phyloP scores from a whole-genome alignment of 1,140 invertebrate genomes.

The Latrodectus geometricus region DNA sequence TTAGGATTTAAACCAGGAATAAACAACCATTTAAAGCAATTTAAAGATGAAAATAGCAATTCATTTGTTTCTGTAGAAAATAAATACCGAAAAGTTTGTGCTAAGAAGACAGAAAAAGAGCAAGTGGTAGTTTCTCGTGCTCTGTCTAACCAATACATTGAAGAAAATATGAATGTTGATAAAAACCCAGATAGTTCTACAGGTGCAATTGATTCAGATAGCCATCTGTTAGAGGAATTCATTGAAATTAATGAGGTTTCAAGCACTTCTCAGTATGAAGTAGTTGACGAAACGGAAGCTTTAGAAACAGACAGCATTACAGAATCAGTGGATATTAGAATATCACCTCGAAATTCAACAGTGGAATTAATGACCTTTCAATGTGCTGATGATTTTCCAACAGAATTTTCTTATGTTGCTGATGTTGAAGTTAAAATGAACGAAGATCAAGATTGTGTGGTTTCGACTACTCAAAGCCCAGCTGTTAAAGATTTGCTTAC shows the following conservation, averaged over 20 bases:
- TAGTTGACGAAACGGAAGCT: constrained; percentile 41
- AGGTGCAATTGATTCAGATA: constrained; percentile 14
- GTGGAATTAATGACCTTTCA: constrained; percentile 42
- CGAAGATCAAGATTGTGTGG: not conserved
- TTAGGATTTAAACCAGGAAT: constrained; percentile 30
- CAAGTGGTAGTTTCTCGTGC: too few relatives aligned
- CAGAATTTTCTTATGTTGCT: constrained; percentile 33
- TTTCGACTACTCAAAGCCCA: constrained; percentile 6
- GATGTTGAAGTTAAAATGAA: constrained; percentile 46
- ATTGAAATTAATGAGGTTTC: constrained; percentile 9
- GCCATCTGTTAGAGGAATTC: constrained; percentile 8
- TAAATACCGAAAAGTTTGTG: not conserved
- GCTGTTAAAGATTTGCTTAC: constrained; percentile 6
- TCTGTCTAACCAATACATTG: not conserved
- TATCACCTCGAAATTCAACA: constrained; percentile 49
- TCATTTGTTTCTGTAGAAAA: constrained; percentile 29
- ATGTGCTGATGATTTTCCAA: constrained; percentile 13
- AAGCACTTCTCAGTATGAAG: constrained; percentile 40
- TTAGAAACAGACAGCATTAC: constrained; percentile 43
- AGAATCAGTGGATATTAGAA: constrained; percentile 36
- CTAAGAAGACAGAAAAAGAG: not conserved
- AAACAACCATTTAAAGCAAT: constrained; percentile 19
- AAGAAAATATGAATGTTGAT: constrained; percentile 14
- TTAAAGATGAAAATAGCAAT: constrained; percentile 20
- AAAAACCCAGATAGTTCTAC: constrained; percentile 9